Evolutionary conservation across 1,140 invertebrate species (phyloP).

Genomic region (Heliothis subflexa): DNA sequence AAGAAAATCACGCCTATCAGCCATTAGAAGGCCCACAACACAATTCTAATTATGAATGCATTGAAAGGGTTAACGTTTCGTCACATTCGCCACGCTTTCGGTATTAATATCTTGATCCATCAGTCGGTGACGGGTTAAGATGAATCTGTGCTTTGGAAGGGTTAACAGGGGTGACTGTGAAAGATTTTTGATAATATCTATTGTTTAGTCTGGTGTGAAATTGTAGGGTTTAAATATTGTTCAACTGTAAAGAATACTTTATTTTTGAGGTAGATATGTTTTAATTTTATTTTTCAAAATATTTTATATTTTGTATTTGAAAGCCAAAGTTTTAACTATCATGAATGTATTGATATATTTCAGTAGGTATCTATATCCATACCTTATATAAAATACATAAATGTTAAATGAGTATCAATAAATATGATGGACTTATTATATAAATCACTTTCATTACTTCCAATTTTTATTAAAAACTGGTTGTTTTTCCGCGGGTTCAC

Average conservation of each 20-base stretch:
- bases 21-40: constrained; percentile 60
- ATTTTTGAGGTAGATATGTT: too few relatives aligned
- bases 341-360: too few relatives aligned
- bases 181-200: constrained; percentile 46
- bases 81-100: constrained; percentile 69
- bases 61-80: constrained; percentile 65
- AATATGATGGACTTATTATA: too few relatives aligned
- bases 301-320: too few relatives aligned
- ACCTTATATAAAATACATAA: too few relatives aligned
- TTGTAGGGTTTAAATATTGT: constrained; percentile 25
- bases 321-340: too few relatives aligned
- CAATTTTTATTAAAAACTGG: too few relatives aligned
- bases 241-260: background rate
- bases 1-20: constrained; percentile 64
- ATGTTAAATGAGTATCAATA: too few relatives aligned
- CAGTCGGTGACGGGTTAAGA: constrained; percentile 69
- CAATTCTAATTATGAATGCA: constrained; percentile 67
- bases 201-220: constrained; percentile 20
- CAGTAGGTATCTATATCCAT: too few relatives aligned
- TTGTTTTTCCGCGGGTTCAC: too few relatives aligned
- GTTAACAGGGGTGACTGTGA: constrained; percentile 55
- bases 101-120: constrained; percentile 78
- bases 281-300: too few relatives aligned
- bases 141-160: constrained; percentile 56
- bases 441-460: too few relatives aligned